phyloP scores from a whole-genome alignment of 1,140 invertebrate genomes.

The Archivesica marissinica region DNA sequence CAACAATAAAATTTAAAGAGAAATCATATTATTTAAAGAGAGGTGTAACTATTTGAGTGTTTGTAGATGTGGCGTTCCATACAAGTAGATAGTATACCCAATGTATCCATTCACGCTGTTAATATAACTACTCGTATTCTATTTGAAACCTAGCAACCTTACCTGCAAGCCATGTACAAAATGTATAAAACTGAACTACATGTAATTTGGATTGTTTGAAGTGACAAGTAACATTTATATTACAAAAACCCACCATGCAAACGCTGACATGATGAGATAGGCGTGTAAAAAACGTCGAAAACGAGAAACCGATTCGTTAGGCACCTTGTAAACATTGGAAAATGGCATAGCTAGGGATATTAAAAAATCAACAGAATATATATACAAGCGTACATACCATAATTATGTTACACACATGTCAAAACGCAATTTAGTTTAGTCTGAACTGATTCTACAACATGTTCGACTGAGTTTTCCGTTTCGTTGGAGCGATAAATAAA shows the following conservation, averaged over 20 bases:
- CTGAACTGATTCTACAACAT: background rate
- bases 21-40: no score
- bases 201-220: background rate
- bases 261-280: constrained; percentile 7
- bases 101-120: background rate
- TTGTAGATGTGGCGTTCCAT: no score
- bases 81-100: no score
- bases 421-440: background rate
- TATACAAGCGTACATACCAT: background rate
- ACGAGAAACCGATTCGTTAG: no score
- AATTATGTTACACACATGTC: background rate
- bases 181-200: background rate
- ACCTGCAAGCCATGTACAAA: background rate
- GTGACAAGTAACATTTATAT: constrained; percentile 1
- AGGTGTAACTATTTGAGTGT: no score
- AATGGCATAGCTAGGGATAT: background rate
- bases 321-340: background rate
- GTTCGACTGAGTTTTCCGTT: background rate
- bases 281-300: no score
- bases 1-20: no score
- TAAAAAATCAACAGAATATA: background rate
- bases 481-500: background rate
- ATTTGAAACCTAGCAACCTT: background rate
- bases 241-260: background rate
- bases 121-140: background rate